Conservation (phyloP, 2,113 vertebrate species). For the Synchiropus splendidus region DNA sequence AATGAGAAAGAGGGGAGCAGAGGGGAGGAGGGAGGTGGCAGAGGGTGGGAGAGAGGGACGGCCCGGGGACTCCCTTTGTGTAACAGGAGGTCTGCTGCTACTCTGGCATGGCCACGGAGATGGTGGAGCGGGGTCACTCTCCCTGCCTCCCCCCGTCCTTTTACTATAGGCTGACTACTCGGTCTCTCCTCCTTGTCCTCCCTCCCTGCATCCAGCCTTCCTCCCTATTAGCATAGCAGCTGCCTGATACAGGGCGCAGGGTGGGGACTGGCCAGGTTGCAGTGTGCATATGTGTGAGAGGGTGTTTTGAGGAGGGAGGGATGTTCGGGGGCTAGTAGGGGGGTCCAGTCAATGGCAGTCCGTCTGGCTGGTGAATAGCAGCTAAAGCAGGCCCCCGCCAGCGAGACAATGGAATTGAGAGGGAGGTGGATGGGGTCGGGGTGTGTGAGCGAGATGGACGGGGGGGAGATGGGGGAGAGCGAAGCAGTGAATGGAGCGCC, state of each 20-base stretch:
- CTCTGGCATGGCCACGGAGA: conserved; percentile 71
- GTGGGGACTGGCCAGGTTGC: conserved; percentile 67
- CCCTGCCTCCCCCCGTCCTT: conserved; percentile 46
- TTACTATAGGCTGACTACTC: conserved; percentile 51
- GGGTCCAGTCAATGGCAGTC: conserved; percentile 70
- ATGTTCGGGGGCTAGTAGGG: conserved; percentile 38
- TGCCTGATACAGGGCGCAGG: conserved; percentile 80
- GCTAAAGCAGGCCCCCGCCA: conserved; percentile 67
- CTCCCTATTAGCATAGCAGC: conserved; percentile 95
- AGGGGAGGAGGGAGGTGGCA: conserved; percentile 13
- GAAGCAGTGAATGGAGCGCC: conserved; percentile 69
- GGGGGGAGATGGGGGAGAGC: conserved; percentile 56
- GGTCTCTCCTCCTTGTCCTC: conserved; percentile 54
- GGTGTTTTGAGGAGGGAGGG: conserved; percentile 17
- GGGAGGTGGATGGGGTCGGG: conserved; percentile 50
- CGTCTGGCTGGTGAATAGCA: conserved; percentile 84
- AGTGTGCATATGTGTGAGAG: conserved; percentile 53
- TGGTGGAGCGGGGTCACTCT: conserved; percentile 66
- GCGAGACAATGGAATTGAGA: conserved; percentile 63
- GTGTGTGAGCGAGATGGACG: conserved; percentile 30
- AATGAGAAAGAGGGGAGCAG: conserved; percentile 78
- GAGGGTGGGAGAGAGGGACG: conserved; percentile 9
- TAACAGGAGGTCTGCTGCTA: conserved; percentile 62
- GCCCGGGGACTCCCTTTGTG: conserved; percentile 64
- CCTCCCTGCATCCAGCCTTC: conserved; percentile 45